A percentile compares a stretch with the other conserved stretches of the same genome.
Conservation (phyloP, 2,113 vertebrate species). For the human region DNA sequence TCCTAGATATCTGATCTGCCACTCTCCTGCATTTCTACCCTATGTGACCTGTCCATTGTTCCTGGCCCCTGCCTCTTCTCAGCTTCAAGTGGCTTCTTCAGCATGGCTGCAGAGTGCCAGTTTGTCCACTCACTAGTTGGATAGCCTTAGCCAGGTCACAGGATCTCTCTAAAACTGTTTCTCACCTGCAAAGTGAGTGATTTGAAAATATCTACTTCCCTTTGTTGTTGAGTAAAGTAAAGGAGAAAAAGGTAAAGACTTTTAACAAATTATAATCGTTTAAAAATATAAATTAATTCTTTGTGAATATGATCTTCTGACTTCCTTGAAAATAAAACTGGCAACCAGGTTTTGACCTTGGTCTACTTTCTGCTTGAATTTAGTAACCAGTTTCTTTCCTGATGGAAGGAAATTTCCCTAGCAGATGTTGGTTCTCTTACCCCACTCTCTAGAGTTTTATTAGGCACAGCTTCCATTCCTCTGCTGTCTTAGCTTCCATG, state of each 20-base stretch:
- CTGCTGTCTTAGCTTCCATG: background rate
- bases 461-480: background rate
- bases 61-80: background rate
- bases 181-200: background rate
- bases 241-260: background rate
- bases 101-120: background rate
- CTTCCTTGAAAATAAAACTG: background rate
- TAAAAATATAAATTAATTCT: background rate
- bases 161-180: background rate
- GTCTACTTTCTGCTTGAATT: background rate
- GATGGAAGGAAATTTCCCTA: background rate
- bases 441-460: background rate
- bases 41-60: background rate
- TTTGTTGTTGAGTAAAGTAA: background rate
- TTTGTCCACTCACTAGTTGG: background rate
- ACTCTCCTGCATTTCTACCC: background rate
- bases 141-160: background rate
- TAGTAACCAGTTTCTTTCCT: background rate
- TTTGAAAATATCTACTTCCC: background rate
- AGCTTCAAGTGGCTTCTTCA: background rate
- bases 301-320: background rate
- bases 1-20: accelerated
- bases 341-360: background rate
- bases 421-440: background rate
- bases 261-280: background rate